Evolutionary conservation across 2,888 invertebrate species (phyloP), one percentile per base, ranked within the genome.

Genomic region (Philereme transversata): DNA sequence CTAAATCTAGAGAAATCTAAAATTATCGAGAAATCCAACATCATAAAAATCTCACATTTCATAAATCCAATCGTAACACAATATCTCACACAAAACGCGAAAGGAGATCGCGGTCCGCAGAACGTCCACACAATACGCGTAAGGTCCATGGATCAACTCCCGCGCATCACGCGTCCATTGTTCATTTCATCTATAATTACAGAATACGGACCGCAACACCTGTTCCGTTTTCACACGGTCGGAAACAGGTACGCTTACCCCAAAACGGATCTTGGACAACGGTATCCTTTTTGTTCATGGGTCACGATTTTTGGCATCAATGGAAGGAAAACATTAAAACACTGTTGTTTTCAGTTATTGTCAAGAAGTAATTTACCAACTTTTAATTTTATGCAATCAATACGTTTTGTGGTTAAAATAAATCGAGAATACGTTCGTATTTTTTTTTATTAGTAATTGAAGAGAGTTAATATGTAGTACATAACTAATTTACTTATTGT

Each of bases 141-240:
- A 50, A 33, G 43, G 51, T n/a, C 34, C 51, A 10, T 38, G 10
- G n/a, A 59, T 77, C 77, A 70, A 86, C 85, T 84, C 86, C 79
- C 75, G 86, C 86, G 83, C 85, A 84, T 82, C 84, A 85, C 84
- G 82, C 82, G 80, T 75, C 77, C 68, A 83, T 88, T 88, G 88
- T 88, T 85, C 86, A 78, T 79, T 88, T 85, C 86, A 78, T 79
- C 82, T 81, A 83, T 88, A 89, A 89, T 90, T 90, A 88, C 82
- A 75, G 79, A 82, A 82, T 74, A 78, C 82, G 83, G 82, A 75
- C 81, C 79, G 73, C 83, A 77, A 81, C 91, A 90, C 91, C 91
- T 92, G 91, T 92, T 89, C 83, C 73, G 80, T 86, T 86, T 91
- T 92, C 92, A 91, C 92, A 92, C 92, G 90, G 78, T 83, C 82